Conservation (phyloP, 2,888 invertebrate species). For the Ormyrus rosae region DNA sequence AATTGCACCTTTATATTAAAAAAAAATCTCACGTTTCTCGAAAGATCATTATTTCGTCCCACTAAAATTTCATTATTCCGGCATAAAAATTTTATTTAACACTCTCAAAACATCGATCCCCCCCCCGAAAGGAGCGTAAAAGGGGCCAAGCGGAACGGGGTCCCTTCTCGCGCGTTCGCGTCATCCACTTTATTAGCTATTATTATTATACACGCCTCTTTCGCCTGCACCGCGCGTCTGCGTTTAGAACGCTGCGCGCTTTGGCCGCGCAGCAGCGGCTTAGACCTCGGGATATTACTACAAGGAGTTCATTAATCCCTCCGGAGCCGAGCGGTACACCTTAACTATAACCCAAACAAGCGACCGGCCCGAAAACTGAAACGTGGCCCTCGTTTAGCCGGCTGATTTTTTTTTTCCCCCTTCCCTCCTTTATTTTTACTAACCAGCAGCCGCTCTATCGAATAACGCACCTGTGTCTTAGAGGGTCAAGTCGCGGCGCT, state of each 20-base stretch:
- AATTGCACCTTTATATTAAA: too few relatives aligned
- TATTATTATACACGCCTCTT: constrained; percentile 69
- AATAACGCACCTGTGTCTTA: too few relatives aligned
- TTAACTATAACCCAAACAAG: constrained; percentile 71
- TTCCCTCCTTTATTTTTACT: too few relatives aligned
- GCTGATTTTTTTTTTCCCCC: constrained; percentile 34
- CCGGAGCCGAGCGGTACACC: neutral
- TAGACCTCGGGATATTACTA: constrained; percentile 56
- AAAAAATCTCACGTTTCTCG: too few relatives aligned
- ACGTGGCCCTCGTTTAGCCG: constrained; percentile 44
- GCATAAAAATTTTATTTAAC: too few relatives aligned
- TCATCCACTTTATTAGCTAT: constrained; percentile 73
- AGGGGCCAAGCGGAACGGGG: constrained; percentile 7
- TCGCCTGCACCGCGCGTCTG: too few relatives aligned
- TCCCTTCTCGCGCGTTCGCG: constrained; percentile 58
- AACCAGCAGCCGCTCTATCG: too few relatives aligned
- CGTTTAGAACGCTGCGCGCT: constrained; percentile 15
- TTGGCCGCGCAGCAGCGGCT: constrained; percentile 60
- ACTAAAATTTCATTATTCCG: too few relatives aligned
- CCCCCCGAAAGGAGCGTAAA: neutral
- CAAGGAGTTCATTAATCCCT: constrained; percentile 69
- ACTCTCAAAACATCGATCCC: too few relatives aligned
- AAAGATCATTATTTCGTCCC: too few relatives aligned
- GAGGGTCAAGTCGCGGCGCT: neutral
- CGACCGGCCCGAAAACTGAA: constrained; percentile 27